Conservation (phyloP, 2,113 vertebrate genomes). For the Limnothrissa miodon region DNA sequence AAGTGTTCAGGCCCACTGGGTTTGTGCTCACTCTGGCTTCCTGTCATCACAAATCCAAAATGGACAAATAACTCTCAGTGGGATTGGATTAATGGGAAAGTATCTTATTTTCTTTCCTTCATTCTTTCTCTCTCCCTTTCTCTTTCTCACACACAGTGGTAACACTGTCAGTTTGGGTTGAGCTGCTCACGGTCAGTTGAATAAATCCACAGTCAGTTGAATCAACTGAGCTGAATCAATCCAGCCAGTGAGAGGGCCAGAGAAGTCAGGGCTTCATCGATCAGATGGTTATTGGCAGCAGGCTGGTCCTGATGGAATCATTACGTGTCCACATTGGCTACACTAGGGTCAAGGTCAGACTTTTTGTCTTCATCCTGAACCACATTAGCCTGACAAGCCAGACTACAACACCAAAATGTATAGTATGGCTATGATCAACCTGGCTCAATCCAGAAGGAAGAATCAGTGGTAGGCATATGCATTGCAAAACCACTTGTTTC, state of each 20-base stretch:
- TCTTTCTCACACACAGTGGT: neutral
- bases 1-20: too few relatives aligned
- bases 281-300: constrained; percentile 26
- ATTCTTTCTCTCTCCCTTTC: neutral
- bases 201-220: too few relatives aligned
- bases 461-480: too few relatives aligned
- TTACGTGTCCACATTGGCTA: constrained; percentile 28
- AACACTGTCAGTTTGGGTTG: too few relatives aligned
- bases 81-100: neutral
- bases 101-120: neutral
- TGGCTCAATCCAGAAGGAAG: too few relatives aligned
- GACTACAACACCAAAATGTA: too few relatives aligned
- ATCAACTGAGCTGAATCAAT: constrained; percentile 37
- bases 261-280: constrained; percentile 33
- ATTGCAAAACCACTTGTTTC: too few relatives aligned
- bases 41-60: neutral
- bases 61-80: neutral
- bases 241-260: neutral
- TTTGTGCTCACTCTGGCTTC: neutral
- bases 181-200: constrained; percentile 4
- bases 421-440: too few relatives aligned
- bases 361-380: neutral
- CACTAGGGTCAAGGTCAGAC: neutral
- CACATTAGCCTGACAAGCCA: neutral
- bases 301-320: constrained; percentile 26